Evolutionary conservation across 2,113 vertebrate species (phyloP).

Genomic region (Myrmophylax atrothorax): DNA sequence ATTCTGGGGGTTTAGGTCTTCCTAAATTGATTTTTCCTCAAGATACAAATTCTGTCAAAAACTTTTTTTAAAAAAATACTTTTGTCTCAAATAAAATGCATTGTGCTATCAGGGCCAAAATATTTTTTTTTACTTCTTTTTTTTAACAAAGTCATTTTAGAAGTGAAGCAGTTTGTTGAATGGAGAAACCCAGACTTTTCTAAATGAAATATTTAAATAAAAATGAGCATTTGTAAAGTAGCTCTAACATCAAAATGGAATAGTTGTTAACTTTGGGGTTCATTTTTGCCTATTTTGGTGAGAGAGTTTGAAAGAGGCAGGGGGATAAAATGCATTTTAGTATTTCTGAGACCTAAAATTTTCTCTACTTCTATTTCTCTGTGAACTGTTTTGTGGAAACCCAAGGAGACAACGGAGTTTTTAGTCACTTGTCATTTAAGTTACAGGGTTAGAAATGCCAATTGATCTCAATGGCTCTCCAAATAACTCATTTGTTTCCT

Average conservation of each 20-base stretch:
- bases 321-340: not conserved
- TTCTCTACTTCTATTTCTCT: not conserved
- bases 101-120: not conserved
- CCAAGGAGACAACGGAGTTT: not conserved
- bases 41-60: not conserved
- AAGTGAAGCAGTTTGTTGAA: not conserved
- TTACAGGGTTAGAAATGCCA: not conserved
- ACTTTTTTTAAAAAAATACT: rapidly evolving
- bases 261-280: not conserved
- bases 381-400: not conserved
- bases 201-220: not conserved
- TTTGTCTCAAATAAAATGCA: not conserved
- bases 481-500: not conserved
- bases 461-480: not conserved
- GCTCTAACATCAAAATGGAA: not conserved
- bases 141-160: not conserved
- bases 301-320: not conserved
- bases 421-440: not conserved
- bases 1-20: not conserved
- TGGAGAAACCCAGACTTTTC: not conserved
- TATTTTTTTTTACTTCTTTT: too few species aligned
- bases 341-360: not conserved
- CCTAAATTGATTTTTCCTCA: not conserved
- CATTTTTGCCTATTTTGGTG: not conserved
- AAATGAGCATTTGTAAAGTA: not conserved